Evolutionary conservation across 2,113 vertebrate genomes (phyloP).

Genomic region (Indri indri): DNA sequence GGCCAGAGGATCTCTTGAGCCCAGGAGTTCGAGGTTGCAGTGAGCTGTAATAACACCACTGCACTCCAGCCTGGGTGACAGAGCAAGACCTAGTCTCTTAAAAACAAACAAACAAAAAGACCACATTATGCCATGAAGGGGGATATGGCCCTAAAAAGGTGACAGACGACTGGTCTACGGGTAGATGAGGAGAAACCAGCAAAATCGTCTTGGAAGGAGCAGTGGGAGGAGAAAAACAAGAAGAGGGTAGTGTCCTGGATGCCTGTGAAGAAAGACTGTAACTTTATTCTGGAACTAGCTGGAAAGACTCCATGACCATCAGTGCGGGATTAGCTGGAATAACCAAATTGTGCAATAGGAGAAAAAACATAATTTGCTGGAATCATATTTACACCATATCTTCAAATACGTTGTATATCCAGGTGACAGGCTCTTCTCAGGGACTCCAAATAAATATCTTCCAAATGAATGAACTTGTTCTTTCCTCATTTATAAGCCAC

Average conservation of each 20-base stretch:
- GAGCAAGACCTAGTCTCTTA: too few relatives aligned
- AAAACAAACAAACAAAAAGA: too few relatives aligned
- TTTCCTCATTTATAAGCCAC: not conserved
- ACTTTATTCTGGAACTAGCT: not conserved
- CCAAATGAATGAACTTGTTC: not conserved
- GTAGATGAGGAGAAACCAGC: not conserved
- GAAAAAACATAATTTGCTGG: not conserved
- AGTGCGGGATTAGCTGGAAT: not conserved
- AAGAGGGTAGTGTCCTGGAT: not conserved
- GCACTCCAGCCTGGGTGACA: too few relatives aligned
- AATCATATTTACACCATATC: not conserved
- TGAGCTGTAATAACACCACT: too few relatives aligned
- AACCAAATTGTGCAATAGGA: not conserved
- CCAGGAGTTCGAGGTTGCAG: too few relatives aligned
- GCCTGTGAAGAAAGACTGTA: accelerated
- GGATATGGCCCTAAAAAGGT: not conserved
- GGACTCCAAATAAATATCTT: not conserved
- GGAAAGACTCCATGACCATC: not conserved
- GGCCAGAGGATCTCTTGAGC: too few relatives aligned
- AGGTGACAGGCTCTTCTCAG: not conserved
- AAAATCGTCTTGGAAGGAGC: not conserved
- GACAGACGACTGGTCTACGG: not conserved
- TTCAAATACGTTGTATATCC: not conserved
- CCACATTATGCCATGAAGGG: not conserved
- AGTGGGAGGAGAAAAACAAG: not conserved